Percentiles rank a stretch among this genome's conserved stretches.
Evolutionary conservation across 2,113 vertebrate genomes (phyloP).

Genomic region (Notarius lentiginosus): DNA sequence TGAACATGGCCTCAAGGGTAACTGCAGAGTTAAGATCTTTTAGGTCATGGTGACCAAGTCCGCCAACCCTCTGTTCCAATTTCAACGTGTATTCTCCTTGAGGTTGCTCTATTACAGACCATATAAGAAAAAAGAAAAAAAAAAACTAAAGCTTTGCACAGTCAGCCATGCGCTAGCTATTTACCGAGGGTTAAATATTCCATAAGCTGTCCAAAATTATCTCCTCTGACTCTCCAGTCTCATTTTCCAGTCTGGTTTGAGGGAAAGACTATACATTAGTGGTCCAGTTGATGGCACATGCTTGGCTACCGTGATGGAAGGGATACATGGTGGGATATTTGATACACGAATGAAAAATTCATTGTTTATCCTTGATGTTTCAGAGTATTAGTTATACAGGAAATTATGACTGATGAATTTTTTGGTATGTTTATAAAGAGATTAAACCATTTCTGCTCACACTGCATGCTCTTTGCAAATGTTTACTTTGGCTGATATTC

Average conservation of each 20-base stretch:
- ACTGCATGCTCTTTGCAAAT: slow-evolving; percentile 25
- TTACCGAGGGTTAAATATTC: slow-evolving; percentile 32
- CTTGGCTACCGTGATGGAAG: slow-evolving; percentile 47
- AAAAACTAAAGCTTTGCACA: neutral
- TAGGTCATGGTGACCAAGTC: slow-evolving; percentile 23
- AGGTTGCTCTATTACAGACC: slow-evolving; percentile 38
- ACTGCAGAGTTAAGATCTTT: slow-evolving; percentile 31
- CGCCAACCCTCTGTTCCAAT: slow-evolving; percentile 1
- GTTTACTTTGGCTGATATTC: neutral
- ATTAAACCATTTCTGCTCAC: neutral
- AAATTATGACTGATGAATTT: slow-evolving; percentile 2
- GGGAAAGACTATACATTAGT: slow-evolving; percentile 29
- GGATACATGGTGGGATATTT: slow-evolving; percentile 19
- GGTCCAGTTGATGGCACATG: slow-evolving; percentile 45
- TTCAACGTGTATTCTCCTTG: slow-evolving; percentile 16
- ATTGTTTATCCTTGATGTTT: neutral
- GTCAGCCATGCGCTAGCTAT: slow-evolving; percentile 21
- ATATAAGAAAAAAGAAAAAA: neutral
- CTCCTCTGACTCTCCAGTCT: slow-evolving; percentile 17
- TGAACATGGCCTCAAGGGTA: slow-evolving; percentile 26
- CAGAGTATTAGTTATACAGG: neutral
- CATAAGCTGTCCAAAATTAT: slow-evolving; percentile 30
- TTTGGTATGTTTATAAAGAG: neutral
- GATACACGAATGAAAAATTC: slow-evolving; percentile 11
- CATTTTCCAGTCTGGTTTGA: slow-evolving; percentile 39